A percentile compares a stretch with the other conserved stretches of the same genome.
These are phyloP conservation scores for Mormoops blainvillei DNA, from an alignment of 2,113 vertebrate species.

Conservation along the genomic window DNA sequence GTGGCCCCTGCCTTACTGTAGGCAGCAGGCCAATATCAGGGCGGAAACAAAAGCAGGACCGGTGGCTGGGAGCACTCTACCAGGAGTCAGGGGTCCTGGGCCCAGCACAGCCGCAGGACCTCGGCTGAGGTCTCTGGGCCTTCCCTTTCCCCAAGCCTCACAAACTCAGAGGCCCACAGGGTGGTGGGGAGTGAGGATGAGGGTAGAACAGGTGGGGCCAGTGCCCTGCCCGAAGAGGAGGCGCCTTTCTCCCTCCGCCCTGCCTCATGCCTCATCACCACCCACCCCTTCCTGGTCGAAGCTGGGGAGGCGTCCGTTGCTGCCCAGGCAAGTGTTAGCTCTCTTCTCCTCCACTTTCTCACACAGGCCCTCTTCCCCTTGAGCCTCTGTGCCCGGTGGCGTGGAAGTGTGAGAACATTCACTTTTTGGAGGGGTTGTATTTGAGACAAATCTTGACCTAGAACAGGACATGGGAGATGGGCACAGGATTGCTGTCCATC, in stretches of 20 bases:
- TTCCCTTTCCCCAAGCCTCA: background rate
- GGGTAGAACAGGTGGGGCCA: accelerated
- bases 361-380: background rate
- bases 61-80: background rate
- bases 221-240: background rate
- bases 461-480: background rate
- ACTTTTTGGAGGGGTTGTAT: background rate
- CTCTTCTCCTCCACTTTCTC: background rate
- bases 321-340: background rate
- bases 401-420: background rate
- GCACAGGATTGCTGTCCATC: no score
- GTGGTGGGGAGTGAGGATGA: background rate
- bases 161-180: background rate
- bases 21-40: no score
- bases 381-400: background rate
- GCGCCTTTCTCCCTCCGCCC: no score
- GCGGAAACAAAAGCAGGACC: background rate
- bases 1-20: no score
- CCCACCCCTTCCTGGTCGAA: background rate
- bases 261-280: accelerated
- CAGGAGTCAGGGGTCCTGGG: background rate
- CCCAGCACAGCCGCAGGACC: background rate
- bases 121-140: background rate
- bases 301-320: background rate
- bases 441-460: background rate